Evolutionary conservation across 2,797 vertebrate species (phyloP).

Genomic region (Mormyrus proboscirostris): DNA sequence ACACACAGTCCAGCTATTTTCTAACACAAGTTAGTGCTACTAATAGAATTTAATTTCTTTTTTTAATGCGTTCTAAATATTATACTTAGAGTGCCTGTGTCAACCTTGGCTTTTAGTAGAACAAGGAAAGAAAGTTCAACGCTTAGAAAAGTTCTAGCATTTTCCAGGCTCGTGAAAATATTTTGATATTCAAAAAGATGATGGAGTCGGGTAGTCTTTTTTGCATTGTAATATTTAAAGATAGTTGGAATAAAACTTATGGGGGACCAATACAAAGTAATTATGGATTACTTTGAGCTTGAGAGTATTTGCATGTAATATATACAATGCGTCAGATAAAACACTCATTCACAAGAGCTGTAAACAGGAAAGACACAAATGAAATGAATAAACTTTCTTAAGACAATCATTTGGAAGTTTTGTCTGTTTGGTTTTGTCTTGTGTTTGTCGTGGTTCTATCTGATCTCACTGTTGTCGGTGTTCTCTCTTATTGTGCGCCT

Average conservation of each 20-base stretch:
- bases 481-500: background rate
- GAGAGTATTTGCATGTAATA: constrained; percentile 11
- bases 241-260: constrained; percentile 18
- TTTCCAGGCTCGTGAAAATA: constrained; percentile 15
- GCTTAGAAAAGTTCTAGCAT: constrained; percentile 14
- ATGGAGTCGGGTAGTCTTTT: constrained; percentile 8
- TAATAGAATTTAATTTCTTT: constrained; percentile 26
- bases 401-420: constrained; percentile 18
- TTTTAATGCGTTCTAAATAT: constrained; percentile 22
- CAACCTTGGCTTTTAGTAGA: constrained; percentile 31
- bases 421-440: background rate
- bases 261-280: background rate
- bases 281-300: constrained; percentile 3
- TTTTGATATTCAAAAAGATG: constrained; percentile 24
- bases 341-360: constrained; percentile 22
- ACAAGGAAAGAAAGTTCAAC: constrained; percentile 16
- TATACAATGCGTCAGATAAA: constrained; percentile 19
- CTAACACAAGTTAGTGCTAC: constrained; percentile 25
- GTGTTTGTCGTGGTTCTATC: background rate
- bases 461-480: background rate
- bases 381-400: constrained; percentile 27
- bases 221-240: constrained; percentile 18
- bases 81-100: constrained; percentile 29
- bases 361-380: constrained; percentile 17
- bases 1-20: constrained; percentile 13